Evolutionary conservation across 2,888 invertebrate species (phyloP).

Genomic region (Hirtodrosophila alboralis): DNA sequence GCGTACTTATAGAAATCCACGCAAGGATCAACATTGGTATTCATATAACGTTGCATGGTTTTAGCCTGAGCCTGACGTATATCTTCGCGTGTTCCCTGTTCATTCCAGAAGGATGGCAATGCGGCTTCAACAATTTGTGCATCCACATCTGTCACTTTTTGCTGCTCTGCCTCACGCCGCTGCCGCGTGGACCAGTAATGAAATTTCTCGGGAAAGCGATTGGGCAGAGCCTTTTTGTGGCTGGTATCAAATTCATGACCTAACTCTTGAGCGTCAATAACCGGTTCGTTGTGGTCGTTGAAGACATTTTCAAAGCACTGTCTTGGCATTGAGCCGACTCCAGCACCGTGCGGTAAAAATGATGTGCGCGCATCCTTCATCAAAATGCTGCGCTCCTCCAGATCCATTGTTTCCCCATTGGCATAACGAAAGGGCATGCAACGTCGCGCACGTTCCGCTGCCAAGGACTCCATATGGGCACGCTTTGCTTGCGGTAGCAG

Average conservation of each 20-base stretch:
- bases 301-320: slow-evolving; percentile 71
- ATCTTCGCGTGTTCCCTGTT: slow-evolving; percentile 83
- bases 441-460: slow-evolving; percentile 66
- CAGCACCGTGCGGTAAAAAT: slow-evolving; percentile 85
- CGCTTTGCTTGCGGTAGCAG: slow-evolving; percentile 44
- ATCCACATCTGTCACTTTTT: slow-evolving; percentile 6
- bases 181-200: slow-evolving; percentile 40
- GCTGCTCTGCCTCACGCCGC: slow-evolving; percentile 54
- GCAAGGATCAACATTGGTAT: slow-evolving; percentile 89
- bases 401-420: slow-evolving; percentile 81
- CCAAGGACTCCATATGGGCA: slow-evolving; percentile 33
- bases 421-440: slow-evolving; percentile 80
- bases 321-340: slow-evolving; percentile 85
- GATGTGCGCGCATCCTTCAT: slow-evolving; percentile 87
- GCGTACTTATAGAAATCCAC: slow-evolving; percentile 93
- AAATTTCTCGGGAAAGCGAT: slow-evolving; percentile 31
- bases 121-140: slow-evolving; percentile 38
- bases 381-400: slow-evolving; percentile 86
- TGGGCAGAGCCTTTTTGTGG: slow-evolving; percentile 34
- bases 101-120: slow-evolving; percentile 81
- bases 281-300: slow-evolving; percentile 2
- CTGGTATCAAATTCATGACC: slow-evolving; percentile 10
- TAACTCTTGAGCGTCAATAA: slow-evolving; percentile 14
- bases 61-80: slow-evolving; percentile 87
- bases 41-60: slow-evolving; percentile 92